These are phyloP conservation scores for Nixonia krombeini DNA, from an alignment of 1,140 invertebrate species.

Conservation along the genomic window DNA sequence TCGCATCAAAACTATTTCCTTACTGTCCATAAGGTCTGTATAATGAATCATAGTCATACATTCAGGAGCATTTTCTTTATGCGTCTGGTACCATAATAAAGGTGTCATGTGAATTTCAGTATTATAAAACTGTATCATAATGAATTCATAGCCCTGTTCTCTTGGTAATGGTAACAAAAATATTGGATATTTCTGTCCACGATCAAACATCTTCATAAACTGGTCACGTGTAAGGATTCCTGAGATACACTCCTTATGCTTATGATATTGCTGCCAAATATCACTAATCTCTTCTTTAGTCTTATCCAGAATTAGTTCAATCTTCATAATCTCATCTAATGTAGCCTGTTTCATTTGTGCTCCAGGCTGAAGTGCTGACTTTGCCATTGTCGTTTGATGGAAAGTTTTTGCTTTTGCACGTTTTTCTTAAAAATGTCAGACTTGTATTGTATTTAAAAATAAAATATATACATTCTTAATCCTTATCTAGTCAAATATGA, in stretches of 20 bases:
- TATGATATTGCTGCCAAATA: constrained; percentile 88
- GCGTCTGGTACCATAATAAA: constrained; percentile 87
- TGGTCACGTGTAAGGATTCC: constrained; percentile 77
- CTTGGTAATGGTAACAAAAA: constrained; percentile 89
- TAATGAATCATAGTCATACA: constrained; percentile 89
- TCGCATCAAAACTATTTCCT: constrained; percentile 87
- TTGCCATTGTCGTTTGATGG: constrained; percentile 50
- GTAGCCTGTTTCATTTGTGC: constrained; percentile 55
- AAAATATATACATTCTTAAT: background rate
- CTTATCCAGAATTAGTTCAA: constrained; percentile 83
- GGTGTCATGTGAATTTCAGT: constrained; percentile 90
- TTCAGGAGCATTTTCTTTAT: constrained; percentile 93
- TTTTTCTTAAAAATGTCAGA: constrained; percentile 51
- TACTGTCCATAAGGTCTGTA: constrained; percentile 82
- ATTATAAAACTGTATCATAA: constrained; percentile 82
- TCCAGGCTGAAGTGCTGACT: constrained; percentile 72
- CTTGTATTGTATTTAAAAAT: constrained; percentile 15
- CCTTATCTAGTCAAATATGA: background rate
- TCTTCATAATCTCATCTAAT: constrained; percentile 83
- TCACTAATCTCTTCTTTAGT: constrained; percentile 79
- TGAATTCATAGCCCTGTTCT: constrained; percentile 90
- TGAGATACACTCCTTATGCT: constrained; percentile 80
- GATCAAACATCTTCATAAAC: constrained; percentile 75
- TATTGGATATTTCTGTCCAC: constrained; percentile 75
- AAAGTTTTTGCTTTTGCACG: constrained; percentile 48